A percentile compares a stretch with the other conserved stretches of the same genome.
Evolutionary conservation across 2,113 vertebrate species (phyloP).

Genomic region (Tragelaphus strepsiceros): DNA sequence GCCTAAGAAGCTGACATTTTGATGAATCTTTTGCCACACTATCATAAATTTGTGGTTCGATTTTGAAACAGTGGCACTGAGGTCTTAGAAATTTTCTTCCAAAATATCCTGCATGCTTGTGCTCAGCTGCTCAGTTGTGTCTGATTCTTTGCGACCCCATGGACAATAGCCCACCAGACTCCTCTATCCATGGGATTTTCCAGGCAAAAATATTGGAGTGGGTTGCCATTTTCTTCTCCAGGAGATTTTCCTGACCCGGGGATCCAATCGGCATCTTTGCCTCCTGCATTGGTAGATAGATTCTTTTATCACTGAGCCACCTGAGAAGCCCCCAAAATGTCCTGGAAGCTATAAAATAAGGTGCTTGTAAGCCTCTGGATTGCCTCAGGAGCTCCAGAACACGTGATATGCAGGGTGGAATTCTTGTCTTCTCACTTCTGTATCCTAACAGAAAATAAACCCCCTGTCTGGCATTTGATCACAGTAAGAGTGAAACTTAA

Average conservation of each 20-base stretch:
- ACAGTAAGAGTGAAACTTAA: not conserved
- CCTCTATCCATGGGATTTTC: not conserved
- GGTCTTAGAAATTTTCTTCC: not conserved
- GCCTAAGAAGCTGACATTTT: not conserved
- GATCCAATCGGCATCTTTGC: not conserved
- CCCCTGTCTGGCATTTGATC: not conserved
- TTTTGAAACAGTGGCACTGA: not conserved
- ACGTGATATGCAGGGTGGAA: accelerated
- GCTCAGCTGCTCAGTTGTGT: not conserved
- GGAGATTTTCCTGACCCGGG: not conserved
- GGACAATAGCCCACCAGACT: not conserved
- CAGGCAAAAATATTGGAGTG: not conserved
- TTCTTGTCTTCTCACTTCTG: not conserved
- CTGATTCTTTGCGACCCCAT: not conserved
- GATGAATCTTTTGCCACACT: not conserved
- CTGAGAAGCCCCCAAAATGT: not conserved
- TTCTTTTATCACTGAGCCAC: not conserved
- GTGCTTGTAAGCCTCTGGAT: not conserved
- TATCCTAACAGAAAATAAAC: not conserved
- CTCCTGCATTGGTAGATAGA: not conserved
- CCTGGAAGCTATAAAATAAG: not conserved
- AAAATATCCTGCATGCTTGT: not conserved
- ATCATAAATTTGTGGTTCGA: not conserved
- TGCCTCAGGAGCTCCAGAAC: not conserved
- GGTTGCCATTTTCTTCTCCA: not conserved